Percentiles rank a stretch among this genome's conserved stretches.
Conservation (phyloP, 1,140 invertebrate genomes). For the Oedothorax gibbosus region DNA sequence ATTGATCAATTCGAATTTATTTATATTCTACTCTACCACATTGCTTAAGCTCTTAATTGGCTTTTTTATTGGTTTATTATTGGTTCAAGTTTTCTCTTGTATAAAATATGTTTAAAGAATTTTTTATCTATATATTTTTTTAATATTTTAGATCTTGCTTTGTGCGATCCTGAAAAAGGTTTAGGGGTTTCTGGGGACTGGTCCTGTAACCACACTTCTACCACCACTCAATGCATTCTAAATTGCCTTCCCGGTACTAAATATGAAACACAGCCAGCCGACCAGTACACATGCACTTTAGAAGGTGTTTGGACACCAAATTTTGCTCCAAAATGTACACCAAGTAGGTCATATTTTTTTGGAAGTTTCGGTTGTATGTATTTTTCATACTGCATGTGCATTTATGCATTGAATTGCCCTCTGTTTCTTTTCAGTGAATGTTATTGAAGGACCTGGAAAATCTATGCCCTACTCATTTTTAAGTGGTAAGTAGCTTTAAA, state of each 20-base stretch:
- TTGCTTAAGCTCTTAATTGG: too few relatives aligned
- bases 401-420: background rate
- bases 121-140: background rate
- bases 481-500: constrained; percentile 9
- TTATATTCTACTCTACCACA: too few relatives aligned
- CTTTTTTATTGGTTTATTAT: background rate
- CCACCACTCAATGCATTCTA: constrained; percentile 75
- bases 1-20: too few relatives aligned
- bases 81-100: background rate
- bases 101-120: constrained; percentile 4
- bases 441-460: constrained; percentile 24
- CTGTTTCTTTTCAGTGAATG: constrained; percentile 33
- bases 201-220: constrained; percentile 75
- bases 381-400: too few relatives aligned
- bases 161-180: constrained; percentile 73
- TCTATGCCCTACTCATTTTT: background rate
- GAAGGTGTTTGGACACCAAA: constrained; percentile 77
- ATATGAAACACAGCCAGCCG: constrained; percentile 74
- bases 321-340: constrained; percentile 80
- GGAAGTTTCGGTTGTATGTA: background rate
- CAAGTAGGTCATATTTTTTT: constrained; percentile 71
- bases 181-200: constrained; percentile 81
- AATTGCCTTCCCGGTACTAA: constrained; percentile 75
- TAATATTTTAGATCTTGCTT: constrained; percentile 72
- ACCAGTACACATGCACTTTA: constrained; percentile 76